These are phyloP conservation scores for Caenorhabditis inopinata DNA, from an alignment of 1,140 invertebrate genomes.

Conservation along the genomic window DNA sequence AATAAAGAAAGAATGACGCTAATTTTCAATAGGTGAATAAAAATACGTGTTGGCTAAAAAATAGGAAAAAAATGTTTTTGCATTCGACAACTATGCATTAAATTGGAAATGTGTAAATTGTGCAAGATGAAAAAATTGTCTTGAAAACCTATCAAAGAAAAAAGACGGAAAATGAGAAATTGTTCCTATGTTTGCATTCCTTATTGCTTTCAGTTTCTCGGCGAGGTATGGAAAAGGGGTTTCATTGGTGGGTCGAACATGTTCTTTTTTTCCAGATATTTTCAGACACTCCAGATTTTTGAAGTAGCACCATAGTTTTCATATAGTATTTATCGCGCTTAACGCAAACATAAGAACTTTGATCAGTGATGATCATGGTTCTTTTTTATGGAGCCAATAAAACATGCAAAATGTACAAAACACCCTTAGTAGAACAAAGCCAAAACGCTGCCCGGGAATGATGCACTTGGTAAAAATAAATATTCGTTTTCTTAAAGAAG, in stretches of 20 bases:
- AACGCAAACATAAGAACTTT: too few relatives aligned
- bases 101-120: conserved; percentile 26
- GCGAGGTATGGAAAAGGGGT: not conserved
- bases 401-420: conserved; percentile 13
- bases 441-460: conserved; percentile 10
- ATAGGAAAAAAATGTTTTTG: conserved; percentile 3
- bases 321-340: too few relatives aligned
- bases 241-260: too few relatives aligned
- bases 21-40: not conserved
- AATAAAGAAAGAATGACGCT: not conserved
- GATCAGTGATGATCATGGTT: too few relatives aligned
- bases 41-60: not conserved
- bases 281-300: too few relatives aligned
- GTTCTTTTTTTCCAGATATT: too few relatives aligned
- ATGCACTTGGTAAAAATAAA: conserved; percentile 27
- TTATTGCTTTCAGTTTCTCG: conserved; percentile 11
- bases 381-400: not conserved
- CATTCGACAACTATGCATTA: conserved; percentile 28
- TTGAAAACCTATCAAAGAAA: not conserved
- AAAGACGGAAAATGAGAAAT: not conserved
- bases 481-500: not conserved
- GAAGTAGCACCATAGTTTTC: too few relatives aligned
- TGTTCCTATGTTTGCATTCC: conserved; percentile 30
- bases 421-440: too few relatives aligned
- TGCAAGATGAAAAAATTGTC: not conserved